Evolutionary conservation across 2,888 invertebrate genomes (phyloP).

Genomic region (Drosophila suboccidentalis): DNA sequence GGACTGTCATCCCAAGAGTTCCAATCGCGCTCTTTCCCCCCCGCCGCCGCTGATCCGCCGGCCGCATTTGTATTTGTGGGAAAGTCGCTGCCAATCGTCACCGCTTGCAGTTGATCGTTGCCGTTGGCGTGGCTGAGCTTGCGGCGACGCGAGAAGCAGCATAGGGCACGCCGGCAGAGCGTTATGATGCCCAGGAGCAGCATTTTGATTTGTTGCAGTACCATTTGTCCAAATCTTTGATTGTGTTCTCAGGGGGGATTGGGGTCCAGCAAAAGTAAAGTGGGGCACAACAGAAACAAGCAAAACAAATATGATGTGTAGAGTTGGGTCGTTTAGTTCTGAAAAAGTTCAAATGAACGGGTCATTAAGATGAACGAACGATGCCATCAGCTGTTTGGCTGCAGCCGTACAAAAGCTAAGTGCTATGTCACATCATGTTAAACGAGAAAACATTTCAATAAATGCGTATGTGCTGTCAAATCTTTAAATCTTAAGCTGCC

Average conservation of each 20-base stretch:
- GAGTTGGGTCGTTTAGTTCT: too few species aligned
- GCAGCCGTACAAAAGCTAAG: constrained; percentile 19
- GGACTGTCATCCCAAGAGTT: constrained; percentile 88
- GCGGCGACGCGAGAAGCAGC: constrained; percentile 87
- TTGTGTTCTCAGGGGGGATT: constrained; percentile 10
- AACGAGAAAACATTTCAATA: background rate
- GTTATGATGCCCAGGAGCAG: constrained; percentile 87
- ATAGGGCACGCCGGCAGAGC: constrained; percentile 87
- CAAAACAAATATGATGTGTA: constrained; percentile 62
- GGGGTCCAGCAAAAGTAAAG: constrained; percentile 30
- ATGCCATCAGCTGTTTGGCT: constrained; percentile 20
- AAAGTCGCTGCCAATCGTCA: constrained; percentile 85
- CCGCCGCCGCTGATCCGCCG: background rate
- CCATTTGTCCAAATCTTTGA: constrained; percentile 75
- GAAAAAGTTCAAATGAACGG: too few species aligned
- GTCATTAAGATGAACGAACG: too few species aligned
- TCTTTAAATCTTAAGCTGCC: too few species aligned
- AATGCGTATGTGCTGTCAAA: background rate
- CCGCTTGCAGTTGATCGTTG: constrained; percentile 87
- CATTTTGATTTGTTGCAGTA: constrained; percentile 87
- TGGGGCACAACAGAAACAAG: constrained; percentile 50
- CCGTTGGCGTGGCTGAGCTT: constrained; percentile 75
- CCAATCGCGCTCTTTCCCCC: constrained; percentile 86
- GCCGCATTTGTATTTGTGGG: constrained; percentile 23
- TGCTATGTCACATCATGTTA: background rate